Conservation (phyloP, 1,140 invertebrate species). For the Platyscapa corneri region DNA sequence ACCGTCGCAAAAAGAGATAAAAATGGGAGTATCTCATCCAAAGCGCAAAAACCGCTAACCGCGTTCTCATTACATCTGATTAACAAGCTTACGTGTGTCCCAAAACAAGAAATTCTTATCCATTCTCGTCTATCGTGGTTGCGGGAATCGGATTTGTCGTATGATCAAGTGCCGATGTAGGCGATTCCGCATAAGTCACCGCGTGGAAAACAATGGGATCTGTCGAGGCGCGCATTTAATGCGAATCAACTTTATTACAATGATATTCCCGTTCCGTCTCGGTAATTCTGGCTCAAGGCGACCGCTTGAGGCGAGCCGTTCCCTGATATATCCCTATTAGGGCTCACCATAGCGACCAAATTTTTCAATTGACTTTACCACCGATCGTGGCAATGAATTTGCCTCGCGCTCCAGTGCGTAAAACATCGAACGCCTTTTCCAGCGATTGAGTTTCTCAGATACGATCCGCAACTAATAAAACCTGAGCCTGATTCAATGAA, state of each 20-base stretch:
- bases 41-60: background rate
- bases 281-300: conserved; percentile 73
- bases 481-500: background rate
- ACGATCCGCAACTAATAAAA: background rate
- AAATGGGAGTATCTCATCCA: background rate
- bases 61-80: background rate
- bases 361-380: background rate
- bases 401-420: background rate
- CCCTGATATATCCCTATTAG: background rate
- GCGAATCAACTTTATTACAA: conserved; percentile 16
- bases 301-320: conserved; percentile 42
- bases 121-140: background rate
- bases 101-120: background rate
- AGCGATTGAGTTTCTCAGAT: too few relatives aligned
- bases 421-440: too few relatives aligned
- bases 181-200: background rate
- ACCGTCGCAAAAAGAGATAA: background rate
- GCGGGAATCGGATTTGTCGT: background rate
- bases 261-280: conserved; percentile 64
- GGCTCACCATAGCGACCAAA: background rate
- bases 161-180: background rate
- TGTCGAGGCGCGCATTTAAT: conserved; percentile 14
- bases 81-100: background rate
- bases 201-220: conserved; percentile 1
- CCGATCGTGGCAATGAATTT: background rate